phyloP scores from a whole-genome alignment of 2,797 vertebrate species.

The Acrossocheilus wenchowensis region DNA sequence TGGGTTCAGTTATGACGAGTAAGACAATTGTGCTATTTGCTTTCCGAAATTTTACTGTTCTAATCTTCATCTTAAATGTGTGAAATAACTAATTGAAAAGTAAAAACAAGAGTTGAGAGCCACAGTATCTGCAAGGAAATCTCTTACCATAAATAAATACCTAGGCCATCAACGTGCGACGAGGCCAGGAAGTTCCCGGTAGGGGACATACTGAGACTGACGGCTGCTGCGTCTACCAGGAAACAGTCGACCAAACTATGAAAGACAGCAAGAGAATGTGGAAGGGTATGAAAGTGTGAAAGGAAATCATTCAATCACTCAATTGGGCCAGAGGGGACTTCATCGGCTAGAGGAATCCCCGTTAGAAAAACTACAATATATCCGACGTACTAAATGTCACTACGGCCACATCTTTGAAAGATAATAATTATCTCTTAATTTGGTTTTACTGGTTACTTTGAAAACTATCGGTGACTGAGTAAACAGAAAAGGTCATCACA shows the following conservation, averaged over 20 bases:
- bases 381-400: slow-evolving; percentile 20
- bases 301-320: slow-evolving; percentile 14
- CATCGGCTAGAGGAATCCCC: slow-evolving; percentile 25
- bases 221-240: slow-evolving; percentile 86
- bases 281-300: slow-evolving; percentile 13
- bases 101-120: slow-evolving; percentile 13
- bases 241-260: slow-evolving; percentile 93
- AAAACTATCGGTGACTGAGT: slow-evolving; percentile 41
- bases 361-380: slow-evolving; percentile 29
- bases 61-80: slow-evolving; percentile 19
- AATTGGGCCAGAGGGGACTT: slow-evolving; percentile 40
- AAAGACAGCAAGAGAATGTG: slow-evolving; percentile 33
- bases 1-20: background rate
- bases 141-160: slow-evolving; percentile 90
- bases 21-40: background rate
- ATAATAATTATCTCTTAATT: slow-evolving; percentile 53
- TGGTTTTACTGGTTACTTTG: slow-evolving; percentile 43
- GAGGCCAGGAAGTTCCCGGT: slow-evolving; percentile 95
- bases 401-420: slow-evolving; percentile 17
- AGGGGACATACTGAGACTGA: slow-evolving; percentile 89
- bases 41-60: background rate
- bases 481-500: slow-evolving; percentile 59
- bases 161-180: slow-evolving; percentile 91
- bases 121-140: slow-evolving; percentile 26
- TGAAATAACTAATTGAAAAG: slow-evolving; percentile 28